These are phyloP conservation scores for Platichthys flesus DNA, from an alignment of 2,113 vertebrate species.

Conservation along the genomic window DNA sequence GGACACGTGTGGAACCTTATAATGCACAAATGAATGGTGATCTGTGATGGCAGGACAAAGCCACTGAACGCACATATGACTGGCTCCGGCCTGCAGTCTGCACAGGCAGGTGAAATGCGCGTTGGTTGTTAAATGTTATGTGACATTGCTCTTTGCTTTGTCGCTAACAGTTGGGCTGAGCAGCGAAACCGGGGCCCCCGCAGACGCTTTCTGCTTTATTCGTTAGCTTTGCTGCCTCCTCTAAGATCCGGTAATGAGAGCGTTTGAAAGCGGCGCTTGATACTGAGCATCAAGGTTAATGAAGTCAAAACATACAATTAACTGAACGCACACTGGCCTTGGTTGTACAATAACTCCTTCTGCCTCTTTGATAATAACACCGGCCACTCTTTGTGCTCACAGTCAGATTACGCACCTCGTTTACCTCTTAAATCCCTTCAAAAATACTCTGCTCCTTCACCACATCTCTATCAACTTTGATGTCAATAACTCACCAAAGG, in stretches of 20 bases:
- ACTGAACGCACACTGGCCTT: conserved; percentile 52
- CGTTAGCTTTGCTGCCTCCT: conserved; percentile 9
- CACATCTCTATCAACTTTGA: conserved; percentile 61
- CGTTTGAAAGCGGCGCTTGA: conserved; percentile 41
- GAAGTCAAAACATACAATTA: conserved; percentile 70
- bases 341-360: conserved; percentile 36
- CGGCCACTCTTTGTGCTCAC: conserved; percentile 35
- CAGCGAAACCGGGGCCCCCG: conserved; percentile 2
- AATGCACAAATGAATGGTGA: conserved; percentile 65
- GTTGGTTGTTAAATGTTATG: conserved; percentile 34
- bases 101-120: conserved; percentile 56
- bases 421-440: conserved; percentile 41
- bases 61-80: conserved; percentile 68
- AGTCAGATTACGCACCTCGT: conserved; percentile 27
- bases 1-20: conserved; percentile 61
- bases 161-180: conserved; percentile 37
- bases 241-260: conserved; percentile 39
- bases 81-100: conserved; percentile 41
- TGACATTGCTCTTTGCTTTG: conserved; percentile 43
- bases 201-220: conserved; percentile 17
- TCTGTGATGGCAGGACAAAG: conserved; percentile 74
- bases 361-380: conserved; percentile 45
- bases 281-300: conserved; percentile 71
- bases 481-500: conserved; percentile 67
- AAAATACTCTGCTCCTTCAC: conserved; percentile 37